Evolutionary conservation across 2,797 vertebrate species (phyloP), one percentile per base, ranked within the genome.

Genomic region (Tauraco hartlaubi): DNA sequence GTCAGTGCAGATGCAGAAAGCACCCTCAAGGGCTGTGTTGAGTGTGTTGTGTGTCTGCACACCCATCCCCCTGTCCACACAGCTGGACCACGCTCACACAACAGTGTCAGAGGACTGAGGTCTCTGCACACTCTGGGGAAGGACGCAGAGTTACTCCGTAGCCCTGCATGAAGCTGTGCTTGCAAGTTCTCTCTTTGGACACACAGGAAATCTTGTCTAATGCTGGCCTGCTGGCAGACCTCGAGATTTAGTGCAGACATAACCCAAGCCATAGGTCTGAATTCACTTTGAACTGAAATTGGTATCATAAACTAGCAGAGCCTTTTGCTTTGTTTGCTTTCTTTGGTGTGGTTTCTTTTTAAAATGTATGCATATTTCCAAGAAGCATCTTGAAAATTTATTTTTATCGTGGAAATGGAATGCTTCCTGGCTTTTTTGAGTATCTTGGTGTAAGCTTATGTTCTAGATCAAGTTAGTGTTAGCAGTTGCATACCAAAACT

Each of bases 281-380:
- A 89, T 90, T 92, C 77, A 63, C 78, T 79, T 86, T 69, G 67
- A 90, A 75, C 76, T 85, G 39, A 22, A 80, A 85, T 58, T 74
- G 43, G n/a, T 83, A 95, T 94, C 66, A 86, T 76, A 84, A 90
- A 89, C 61, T 52, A 92, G 56, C 81, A 85, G 66, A 93, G 77
- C 18, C 23, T 92, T 88, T 85, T 87, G 67, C 59, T 94, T 88
- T 86, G 52, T 90, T 96, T 95, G 77, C 93, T 94, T 91, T 95
- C 91, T 94, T 94, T 94, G 88, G 90, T 90, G 88, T 90, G 85
- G 85, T 92, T 95, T 88, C 63, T 91, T 95, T 95, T 74, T 49
- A 35, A 92, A 92, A 93, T 85, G 44, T 63, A 92, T 91, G 86
- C 94, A 91, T 94, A 88, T 89, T 95, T 95, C 55, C 61, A 74